Base-by-base conservation (phyloP, 2,797 vertebrate species). In the Danio tinwini region DNA sequence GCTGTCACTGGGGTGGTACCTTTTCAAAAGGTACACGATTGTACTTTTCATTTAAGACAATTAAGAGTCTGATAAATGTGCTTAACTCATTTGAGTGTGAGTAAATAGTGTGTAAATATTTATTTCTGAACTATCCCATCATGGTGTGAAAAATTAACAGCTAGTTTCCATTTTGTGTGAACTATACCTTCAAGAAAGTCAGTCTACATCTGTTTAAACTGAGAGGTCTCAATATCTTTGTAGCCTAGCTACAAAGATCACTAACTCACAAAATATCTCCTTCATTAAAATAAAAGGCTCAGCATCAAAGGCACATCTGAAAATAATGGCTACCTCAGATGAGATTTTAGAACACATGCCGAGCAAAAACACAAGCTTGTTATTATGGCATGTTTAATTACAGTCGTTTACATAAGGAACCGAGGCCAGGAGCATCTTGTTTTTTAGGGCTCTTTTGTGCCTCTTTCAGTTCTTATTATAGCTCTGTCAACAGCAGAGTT, bases 281-380 rank as follows among this genome's bases (percentile, higher is more conserved):
- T 81, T 86, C 62, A 83, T 82, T 88, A 67, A 91, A 92, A 93
- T 91, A 85, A 92, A 82, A 92, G 88, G 86, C 88, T 21, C 47
- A 84, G 81, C 83, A 79, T 87, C 81, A 85, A 75, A 76, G 75
- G 62, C 73, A 74, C 45, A 77, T 87, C 85, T 85, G 90, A 88
- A 91, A 90, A 89, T 88, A 91, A 88, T 85, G 81, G 86, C 58
- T 85, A 86, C 74, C 80, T 75, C 71, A 77, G 39, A 64, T 40
- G 55, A 84, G 84, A 82, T 84, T 85, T 81, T 83, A 84, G 68
- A 84, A 85, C 86, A 81, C 83, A 85, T 90, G 84, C 85, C 82
- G 84, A 90, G 85, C 89, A 92, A 90, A 90, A 90, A 90, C 83
- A 81, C 53, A 45, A 17, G 76, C 70, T 50, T 76, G 79, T 87